Evolutionary conservation across 2,888 invertebrate genomes (phyloP).

Genomic region (Calameuta idolon): DNA sequence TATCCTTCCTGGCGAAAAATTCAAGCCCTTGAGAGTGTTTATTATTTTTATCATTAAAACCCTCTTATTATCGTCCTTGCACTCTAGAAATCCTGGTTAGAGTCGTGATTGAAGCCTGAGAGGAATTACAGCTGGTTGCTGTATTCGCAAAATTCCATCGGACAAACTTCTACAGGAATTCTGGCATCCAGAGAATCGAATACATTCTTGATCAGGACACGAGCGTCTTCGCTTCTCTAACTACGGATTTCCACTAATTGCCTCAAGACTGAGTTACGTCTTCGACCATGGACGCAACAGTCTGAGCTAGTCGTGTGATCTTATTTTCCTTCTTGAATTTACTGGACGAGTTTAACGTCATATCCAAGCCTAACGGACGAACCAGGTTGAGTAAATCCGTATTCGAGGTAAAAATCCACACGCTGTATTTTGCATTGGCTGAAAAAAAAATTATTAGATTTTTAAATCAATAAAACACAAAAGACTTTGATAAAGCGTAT

Average conservation of each 20-base stretch:
- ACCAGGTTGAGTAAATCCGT: neutral
- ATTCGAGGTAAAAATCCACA: neutral
- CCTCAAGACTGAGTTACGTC: constrained; percentile 28
- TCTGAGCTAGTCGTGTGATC: neutral
- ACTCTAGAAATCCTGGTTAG: too few species aligned
- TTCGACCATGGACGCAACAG: neutral
- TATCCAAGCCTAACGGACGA: neutral
- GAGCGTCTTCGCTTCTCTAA: constrained; percentile 26
- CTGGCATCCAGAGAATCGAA: neutral
- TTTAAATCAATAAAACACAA: neutral
- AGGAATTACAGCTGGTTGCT: neutral
- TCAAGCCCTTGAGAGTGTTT: neutral
- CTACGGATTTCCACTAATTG: constrained; percentile 35
- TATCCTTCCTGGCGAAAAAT: neutral
- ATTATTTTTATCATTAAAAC: neutral
- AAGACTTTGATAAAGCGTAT: neutral
- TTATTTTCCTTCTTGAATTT: neutral
- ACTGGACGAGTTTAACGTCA: neutral
- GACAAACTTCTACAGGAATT: neutral
- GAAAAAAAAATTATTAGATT: neutral
- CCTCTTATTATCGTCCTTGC: neutral
- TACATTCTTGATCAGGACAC: constrained; percentile 26
- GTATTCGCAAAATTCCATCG: neutral
- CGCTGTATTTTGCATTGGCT: neutral
- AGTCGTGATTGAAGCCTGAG: neutral